Conservation (phyloP, 2,888 invertebrate genomes). For the Pseudococcus viburni region DNA sequence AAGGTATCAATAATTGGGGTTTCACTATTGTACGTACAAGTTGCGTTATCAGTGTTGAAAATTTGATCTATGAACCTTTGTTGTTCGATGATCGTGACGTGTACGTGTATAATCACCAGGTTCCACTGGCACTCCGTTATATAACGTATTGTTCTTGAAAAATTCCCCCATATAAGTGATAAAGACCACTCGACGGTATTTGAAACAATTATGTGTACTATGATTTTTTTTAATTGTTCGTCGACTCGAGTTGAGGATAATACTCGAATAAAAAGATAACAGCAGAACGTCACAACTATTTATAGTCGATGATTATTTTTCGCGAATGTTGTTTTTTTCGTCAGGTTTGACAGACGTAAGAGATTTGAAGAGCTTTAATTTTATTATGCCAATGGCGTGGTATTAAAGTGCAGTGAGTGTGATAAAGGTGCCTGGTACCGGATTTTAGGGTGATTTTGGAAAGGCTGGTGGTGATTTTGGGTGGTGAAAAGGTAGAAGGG, state of each 20-base stretch:
- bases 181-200: slow-evolving; percentile 22
- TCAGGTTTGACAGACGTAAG: background rate
- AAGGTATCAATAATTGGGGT: background rate
- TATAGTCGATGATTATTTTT: slow-evolving; percentile 27
- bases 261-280: slow-evolving; percentile 17
- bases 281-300: background rate
- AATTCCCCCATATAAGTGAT: slow-evolving; percentile 11
- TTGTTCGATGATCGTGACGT: slow-evolving; percentile 11
- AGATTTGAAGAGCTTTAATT: slow-evolving; percentile 24
- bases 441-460: too few species aligned
- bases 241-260: background rate
- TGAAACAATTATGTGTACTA: background rate
- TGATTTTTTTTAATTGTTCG: slow-evolving; percentile 25
- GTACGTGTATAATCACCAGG: background rate
- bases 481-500: too few species aligned
- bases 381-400: too few species aligned
- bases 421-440: too few species aligned
- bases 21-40: background rate
- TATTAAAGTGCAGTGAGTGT: background rate
- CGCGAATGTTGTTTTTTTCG: background rate
- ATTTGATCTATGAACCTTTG: background rate
- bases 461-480: too few species aligned
- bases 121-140: background rate
- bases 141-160: slow-evolving; percentile 1
- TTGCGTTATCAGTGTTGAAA: background rate